Conservation (phyloP, 2,888 invertebrate genomes). For the Anarsia innoxiella region DNA sequence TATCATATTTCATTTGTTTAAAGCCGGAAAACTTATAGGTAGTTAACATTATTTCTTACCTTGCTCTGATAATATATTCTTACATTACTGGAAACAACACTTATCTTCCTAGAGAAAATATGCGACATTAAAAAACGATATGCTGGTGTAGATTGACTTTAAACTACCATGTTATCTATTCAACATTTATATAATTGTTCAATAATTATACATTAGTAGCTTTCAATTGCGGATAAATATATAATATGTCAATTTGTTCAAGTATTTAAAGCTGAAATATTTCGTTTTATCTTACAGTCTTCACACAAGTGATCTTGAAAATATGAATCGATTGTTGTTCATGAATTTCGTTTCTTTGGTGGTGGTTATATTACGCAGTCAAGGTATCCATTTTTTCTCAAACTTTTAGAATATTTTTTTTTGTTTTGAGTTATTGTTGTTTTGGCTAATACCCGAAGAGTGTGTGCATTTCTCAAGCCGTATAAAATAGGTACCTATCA, state of each 20-base stretch:
- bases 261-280: slow-evolving; percentile 3
- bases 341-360: background rate
- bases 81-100: too few species aligned
- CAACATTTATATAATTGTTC: background rate
- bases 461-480: too few species aligned
- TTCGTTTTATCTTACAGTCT: too few species aligned
- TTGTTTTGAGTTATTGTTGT: background rate
- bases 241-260: background rate
- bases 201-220: too few species aligned
- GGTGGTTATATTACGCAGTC: background rate
- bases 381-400: background rate
- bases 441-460: too few species aligned
- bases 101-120: too few species aligned
- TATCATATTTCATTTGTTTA: too few species aligned
- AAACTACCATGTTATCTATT: background rate
- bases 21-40: too few species aligned
- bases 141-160: slow-evolving; percentile 1
- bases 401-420: background rate
- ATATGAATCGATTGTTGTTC: background rate
- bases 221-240: background rate
- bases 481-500: too few species aligned
- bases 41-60: too few species aligned
- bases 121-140: background rate
- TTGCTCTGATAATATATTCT: too few species aligned
- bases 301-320: too few species aligned